These are phyloP conservation scores for Erythrocercus mccallii DNA, from an alignment of 2,113 vertebrate species.

Conservation along the genomic window DNA sequence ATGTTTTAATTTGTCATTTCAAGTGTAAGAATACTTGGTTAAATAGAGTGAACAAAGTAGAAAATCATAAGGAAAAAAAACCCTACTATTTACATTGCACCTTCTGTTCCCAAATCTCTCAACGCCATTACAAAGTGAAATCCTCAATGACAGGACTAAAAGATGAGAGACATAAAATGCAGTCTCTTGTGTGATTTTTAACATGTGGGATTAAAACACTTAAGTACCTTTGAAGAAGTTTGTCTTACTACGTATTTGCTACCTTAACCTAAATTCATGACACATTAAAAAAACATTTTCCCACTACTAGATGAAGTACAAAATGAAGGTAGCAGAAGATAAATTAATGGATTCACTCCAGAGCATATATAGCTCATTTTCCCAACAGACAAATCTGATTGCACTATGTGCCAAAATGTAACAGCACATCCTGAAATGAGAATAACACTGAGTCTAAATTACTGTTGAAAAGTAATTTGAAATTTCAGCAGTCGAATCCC, in stretches of 20 bases:
- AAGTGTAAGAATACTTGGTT: background rate
- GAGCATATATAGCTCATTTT: background rate
- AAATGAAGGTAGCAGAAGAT: background rate
- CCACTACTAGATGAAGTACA: background rate
- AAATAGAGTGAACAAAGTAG: background rate
- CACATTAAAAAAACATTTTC: background rate
- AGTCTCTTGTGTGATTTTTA: background rate
- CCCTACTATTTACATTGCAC: background rate
- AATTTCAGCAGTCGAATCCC: background rate
- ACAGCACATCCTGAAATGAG: background rate
- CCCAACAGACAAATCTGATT: background rate
- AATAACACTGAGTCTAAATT: background rate
- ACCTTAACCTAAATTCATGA: background rate
- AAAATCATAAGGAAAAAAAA: accelerated
- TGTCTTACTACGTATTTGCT: background rate
- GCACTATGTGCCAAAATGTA: background rate
- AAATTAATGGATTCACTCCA: background rate
- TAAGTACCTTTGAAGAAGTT: background rate
- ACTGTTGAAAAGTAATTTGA: background rate
- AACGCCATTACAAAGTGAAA: background rate
- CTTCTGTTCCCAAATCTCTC: background rate
- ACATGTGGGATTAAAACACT: background rate
- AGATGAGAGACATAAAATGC: background rate
- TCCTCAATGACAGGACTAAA: background rate
- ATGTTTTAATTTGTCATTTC: background rate